Percentiles rank a stretch among this genome's conserved stretches.
Evolutionary conservation across 1,140 invertebrate species (phyloP).

Genomic region (Diabrotica undecimpunctata): DNA sequence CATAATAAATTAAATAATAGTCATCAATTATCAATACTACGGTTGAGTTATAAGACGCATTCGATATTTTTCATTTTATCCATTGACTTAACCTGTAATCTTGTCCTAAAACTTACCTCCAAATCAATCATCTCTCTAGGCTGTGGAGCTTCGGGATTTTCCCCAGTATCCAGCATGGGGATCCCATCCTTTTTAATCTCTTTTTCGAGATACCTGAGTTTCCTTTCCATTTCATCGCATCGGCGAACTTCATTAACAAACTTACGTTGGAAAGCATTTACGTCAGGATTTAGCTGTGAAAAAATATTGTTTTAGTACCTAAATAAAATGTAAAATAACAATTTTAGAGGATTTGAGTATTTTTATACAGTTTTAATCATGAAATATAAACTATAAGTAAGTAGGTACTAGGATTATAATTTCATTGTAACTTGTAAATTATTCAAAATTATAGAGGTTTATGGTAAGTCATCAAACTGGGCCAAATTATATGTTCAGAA

Average conservation of each 20-base stretch:
- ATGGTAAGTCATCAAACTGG: too few species aligned
- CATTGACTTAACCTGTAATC: too few species aligned
- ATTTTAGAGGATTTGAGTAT: too few species aligned
- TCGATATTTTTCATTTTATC: background rate
- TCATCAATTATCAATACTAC: too few species aligned
- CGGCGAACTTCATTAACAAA: slow-evolving; percentile 92
- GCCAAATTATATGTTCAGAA: too few species aligned
- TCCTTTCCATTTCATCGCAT: slow-evolving; percentile 95
- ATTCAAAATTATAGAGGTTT: too few species aligned
- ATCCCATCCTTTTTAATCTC: slow-evolving; percentile 98
- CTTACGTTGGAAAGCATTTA: slow-evolving; percentile 93
- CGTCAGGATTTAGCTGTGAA: slow-evolving; percentile 83
- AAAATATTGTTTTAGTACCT: background rate
- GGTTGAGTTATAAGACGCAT: background rate
- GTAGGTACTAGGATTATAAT: too few species aligned
- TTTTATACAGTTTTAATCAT: too few species aligned
- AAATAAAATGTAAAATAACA: background rate
- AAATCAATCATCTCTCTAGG: slow-evolving; percentile 99
- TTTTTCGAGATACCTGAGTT: slow-evolving; percentile 92
- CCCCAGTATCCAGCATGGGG: slow-evolving; percentile 93
- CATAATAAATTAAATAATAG: too few species aligned
- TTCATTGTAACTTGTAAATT: too few species aligned
- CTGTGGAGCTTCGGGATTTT: slow-evolving; percentile 96
- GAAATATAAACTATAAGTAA: too few species aligned
- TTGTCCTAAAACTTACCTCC: slow-evolving; percentile 62